A percentile compares a stretch with the other conserved stretches of the same genome.
phyloP scores from a whole-genome alignment of 1,140 invertebrate genomes.

The Copidosoma floridanum region DNA sequence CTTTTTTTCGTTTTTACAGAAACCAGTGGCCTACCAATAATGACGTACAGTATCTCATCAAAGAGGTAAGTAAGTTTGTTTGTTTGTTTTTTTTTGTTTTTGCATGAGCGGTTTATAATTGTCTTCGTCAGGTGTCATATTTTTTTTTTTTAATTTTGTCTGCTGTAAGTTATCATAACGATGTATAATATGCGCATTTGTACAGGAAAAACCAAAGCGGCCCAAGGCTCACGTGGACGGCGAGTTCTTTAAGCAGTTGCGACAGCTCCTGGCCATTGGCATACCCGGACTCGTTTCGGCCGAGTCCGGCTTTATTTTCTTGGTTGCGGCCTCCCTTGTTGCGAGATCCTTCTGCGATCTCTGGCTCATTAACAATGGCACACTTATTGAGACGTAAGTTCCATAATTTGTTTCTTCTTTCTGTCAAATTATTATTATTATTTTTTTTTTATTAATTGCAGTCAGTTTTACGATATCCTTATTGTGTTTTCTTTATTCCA shows the following conservation, averaged over 20 bases:
- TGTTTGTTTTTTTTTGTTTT: neutral
- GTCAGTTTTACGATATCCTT: neutral
- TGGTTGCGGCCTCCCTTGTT: constrained; percentile 81
- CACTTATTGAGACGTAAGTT: constrained; percentile 84
- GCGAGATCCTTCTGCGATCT: constrained; percentile 91
- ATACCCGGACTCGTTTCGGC: constrained; percentile 74
- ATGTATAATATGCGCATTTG: neutral
- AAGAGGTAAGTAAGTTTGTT: constrained; percentile 55
- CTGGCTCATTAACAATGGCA: constrained; percentile 94
- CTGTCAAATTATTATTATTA: neutral
- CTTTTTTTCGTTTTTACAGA: constrained; percentile 31
- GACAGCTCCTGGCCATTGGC: constrained; percentile 76
- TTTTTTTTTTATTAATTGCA: neutral
- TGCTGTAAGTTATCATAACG: neutral
- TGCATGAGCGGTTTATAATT: neutral
- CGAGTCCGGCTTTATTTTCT: constrained; percentile 75
- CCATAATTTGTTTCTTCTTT: neutral
- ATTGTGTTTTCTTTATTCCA: constrained; percentile 58
- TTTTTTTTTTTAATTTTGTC: neutral
- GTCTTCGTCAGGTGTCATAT: neutral
- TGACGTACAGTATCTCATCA: constrained; percentile 74
- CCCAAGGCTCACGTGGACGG: constrained; percentile 84
- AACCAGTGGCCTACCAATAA: constrained; percentile 47
- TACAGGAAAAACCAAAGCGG: constrained; percentile 62
- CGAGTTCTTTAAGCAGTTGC: constrained; percentile 78